Evolutionary conservation across 2,888 invertebrate species (phyloP), one percentile per base, ranked within the genome.

Genomic region (Lydus trimaculatus): DNA sequence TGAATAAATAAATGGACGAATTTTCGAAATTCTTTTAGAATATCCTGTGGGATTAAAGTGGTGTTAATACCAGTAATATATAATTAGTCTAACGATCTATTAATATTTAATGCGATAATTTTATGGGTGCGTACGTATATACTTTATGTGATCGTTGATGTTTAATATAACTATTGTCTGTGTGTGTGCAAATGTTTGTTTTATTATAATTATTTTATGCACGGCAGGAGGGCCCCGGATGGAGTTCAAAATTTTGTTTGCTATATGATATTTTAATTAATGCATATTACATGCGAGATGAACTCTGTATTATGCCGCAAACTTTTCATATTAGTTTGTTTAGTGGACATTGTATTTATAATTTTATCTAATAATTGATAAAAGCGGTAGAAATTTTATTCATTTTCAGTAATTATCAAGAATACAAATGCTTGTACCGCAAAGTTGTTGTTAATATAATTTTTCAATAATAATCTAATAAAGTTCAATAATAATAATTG

Each of bases 221-320:
- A 65, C 15, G 17, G 7, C 61, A 28, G 61, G 61, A 61, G 11
- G 33, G n/a, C n/a, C 36, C 39, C 13, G 64, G 48, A 11, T 58
- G 23, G 36, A 33, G 31, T 48, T 28, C 25, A 23, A 52, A 59
- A 65, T 59, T 56, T 69, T 69, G 69, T 69, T 65, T 69, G 62
- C 28, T 58, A 31, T 61, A 52, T 58, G 56, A 65, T 65, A 69
- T 69, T 69, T 69, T 69, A 69, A 69, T 69, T 65, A 65, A 68
- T 63, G 36, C 9, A 36, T 66, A 61, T 66, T 63, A 62, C 60
- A 65, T 58, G 61, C 62, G 33, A 61, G 56, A 65, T 56, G 60
- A 60, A 63, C 43, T 56, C 58, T 11, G 23, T 58, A 6, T 28
- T 56, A 56, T 64, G 61, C n/a, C 11, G 58, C 20, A 64, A 61